A percentile compares a stretch with the other conserved stretches of the same genome.
Evolutionary conservation across 2,113 vertebrate genomes (phyloP).

Genomic region (Xenopus laevis): DNA sequence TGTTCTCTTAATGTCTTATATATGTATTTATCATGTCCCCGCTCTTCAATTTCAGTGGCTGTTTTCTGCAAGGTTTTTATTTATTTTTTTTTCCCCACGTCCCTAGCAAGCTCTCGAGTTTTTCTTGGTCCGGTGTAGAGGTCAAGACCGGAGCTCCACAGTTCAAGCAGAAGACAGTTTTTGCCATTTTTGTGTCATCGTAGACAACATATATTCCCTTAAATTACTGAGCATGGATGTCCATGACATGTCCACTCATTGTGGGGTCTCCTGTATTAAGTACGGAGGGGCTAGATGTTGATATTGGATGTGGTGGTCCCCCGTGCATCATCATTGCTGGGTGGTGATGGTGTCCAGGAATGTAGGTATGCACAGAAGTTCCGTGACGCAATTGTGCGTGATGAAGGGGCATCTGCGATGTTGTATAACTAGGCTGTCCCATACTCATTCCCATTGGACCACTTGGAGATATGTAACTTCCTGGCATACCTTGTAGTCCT

Average conservation of each 20-base stretch:
- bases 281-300: slow-evolving; percentile 78
- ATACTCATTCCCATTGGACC: slow-evolving; percentile 81
- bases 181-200: slow-evolving; percentile 66
- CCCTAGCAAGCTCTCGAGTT: slow-evolving; percentile 77
- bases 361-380: slow-evolving; percentile 83
- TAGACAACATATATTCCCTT: slow-evolving; percentile 71
- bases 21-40: slow-evolving; percentile 93
- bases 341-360: slow-evolving; percentile 85
- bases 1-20: slow-evolving; percentile 94
- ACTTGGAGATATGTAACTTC: slow-evolving; percentile 87
- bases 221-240: slow-evolving; percentile 85
- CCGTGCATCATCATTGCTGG: slow-evolving; percentile 83
- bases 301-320: slow-evolving; percentile 83
- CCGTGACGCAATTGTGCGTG: slow-evolving; percentile 78
- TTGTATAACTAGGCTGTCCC: slow-evolving; percentile 78
- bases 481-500: slow-evolving; percentile 89
- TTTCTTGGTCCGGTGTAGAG: slow-evolving; percentile 82
- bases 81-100: slow-evolving; percentile 64
- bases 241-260: slow-evolving; percentile 82
- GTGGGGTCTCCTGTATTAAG: slow-evolving; percentile 76
- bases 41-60: slow-evolving; percentile 80
- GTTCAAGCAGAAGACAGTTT: slow-evolving; percentile 79
- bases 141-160: slow-evolving; percentile 78
- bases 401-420: slow-evolving; percentile 78
- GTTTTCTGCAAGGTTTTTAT: slow-evolving; percentile 59